Evolutionary conservation across 2,113 vertebrate species (phyloP), one percentile per base, ranked within the genome.

Genomic region (Thamnaconus septentrionalis): DNA sequence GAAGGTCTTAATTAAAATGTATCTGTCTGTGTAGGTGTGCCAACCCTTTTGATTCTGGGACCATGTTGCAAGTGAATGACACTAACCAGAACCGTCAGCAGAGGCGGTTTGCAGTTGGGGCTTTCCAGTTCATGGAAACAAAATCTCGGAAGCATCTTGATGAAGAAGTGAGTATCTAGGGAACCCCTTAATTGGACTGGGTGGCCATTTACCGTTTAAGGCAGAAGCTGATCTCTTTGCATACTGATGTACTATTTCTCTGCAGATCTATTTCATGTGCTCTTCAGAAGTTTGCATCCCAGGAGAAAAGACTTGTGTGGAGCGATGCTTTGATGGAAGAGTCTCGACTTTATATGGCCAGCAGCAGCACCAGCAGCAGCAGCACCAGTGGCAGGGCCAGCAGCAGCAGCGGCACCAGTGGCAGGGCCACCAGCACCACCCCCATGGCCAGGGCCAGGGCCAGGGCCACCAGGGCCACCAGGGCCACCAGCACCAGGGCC

Each of bases 261-360:
- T 42, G 43, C 71, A 92, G 91, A 91, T 93, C 56, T 87, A 87
- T 73, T 93, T 93, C 61, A 90, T 92, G 91, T 93, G 92, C 54
- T 90, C 90, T 2, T 40, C 85, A 11, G 88, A 91, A 47, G 82
- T 93, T 65, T 93, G 90, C 56, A 8, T 71, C n/a, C 53, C 81
- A 4, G 0, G 12, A 4, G 79, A 81, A 12, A 79, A 49, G 7
- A 42, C 5, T 0, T 93, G 92, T 66, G 44, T 62, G 3, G 72
- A 89, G 60, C 71, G 41, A 0, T 92, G 92, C 78, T 92, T 92
- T 77, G 85, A 86, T 81, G 71, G 75, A 58, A 70, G 69, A 71
- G 88, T 88, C 42, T 74, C 49, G 56, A 1, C 18, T 31, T 31
- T 31, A 31, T 31, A 31, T 31, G 18, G 18, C 18, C 18, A 31